Evolutionary conservation across 2,888 invertebrate genomes (phyloP), one percentile per base, ranked within the genome.

Genomic region (Halictus ligatus): DNA sequence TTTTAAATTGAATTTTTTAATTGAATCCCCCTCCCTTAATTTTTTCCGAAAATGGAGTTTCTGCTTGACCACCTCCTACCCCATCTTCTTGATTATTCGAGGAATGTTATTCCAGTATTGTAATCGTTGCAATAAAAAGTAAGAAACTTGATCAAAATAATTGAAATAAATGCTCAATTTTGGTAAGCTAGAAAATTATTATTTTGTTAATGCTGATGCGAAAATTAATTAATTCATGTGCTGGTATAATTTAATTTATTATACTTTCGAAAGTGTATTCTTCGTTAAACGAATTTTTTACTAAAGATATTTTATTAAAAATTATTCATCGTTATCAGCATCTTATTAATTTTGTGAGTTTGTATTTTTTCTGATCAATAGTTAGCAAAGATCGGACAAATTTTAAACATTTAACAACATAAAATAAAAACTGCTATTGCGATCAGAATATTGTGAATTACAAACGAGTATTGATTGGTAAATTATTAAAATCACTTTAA

Each of bases 1-100:
- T 73, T 48, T 25, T 73, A 18, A 43, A 46, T 48, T 73, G 71
- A 71, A 69, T 29, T 69, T 40, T 69, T 69, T 69, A 69, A 69
- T 40, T 40, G 40, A 69, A 69, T 40, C 29, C 29, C 29, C 18
- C 8, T 5, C 21, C 13, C 12, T 46, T 13, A 2, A 35, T 5
- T 46, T 13, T 25, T 71, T 71, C 43, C 43, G 7, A 43, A 43
- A 13, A 43, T 7, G 18, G 69, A 21, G 21, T n/a, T 46, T n/a
- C 40, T 15, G 43, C 29, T 29, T 4, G 48, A 29, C 29, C 10
- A 29, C 50, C 71, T 73, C 50, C 10, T 29, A 29, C 15, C 10
- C 43, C 15, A 21, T 43, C 18, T 18, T 50, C 48, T 29, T 73
- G 18, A 35, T 50, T 50, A 21, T 73, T 29, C 35, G 18, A 35